A percentile compares a stretch with the other conserved stretches of the same genome.
These are phyloP conservation scores for Prionchulus punctatus DNA, from an alignment of 2,888 invertebrate genomes.

Conservation along the genomic window DNA sequence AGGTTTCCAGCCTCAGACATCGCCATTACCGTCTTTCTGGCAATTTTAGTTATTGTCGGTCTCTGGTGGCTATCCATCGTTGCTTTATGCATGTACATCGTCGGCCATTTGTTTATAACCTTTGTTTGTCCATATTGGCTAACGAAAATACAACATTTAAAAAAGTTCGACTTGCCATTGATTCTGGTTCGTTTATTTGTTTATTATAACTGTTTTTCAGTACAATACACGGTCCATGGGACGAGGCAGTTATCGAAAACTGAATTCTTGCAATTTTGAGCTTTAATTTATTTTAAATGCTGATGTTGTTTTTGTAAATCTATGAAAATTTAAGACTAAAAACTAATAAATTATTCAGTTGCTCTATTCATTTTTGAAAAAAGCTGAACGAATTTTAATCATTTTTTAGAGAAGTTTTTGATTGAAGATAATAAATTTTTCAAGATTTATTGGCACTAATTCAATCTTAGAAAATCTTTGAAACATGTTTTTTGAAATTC, in stretches of 20 bases:
- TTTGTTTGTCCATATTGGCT: slow-evolving; percentile 37
- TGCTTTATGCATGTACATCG: slow-evolving; percentile 26
- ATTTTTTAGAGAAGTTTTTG: no score
- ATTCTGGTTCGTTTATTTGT: slow-evolving; percentile 27
- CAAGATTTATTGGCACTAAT: no score
- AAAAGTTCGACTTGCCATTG: slow-evolving; percentile 33
- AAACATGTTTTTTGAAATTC: no score
- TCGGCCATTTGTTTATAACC: slow-evolving; percentile 33
- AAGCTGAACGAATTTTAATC: no score
- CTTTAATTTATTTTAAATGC: neutral
- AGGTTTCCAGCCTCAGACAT: slow-evolving; percentile 35
- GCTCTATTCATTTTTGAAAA: no score
- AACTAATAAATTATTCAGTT: no score
- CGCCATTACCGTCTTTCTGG: slow-evolving; percentile 32
- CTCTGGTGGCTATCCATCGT: slow-evolving; percentile 24
- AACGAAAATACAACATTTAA: slow-evolving; percentile 35
- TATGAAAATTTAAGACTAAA: no score
- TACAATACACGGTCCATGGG: slow-evolving; percentile 95
- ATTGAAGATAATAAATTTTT: no score
- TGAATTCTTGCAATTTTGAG: no score
- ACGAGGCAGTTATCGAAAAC: slow-evolving; percentile 51
- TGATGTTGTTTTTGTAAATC: neutral
- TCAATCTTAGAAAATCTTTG: no score
- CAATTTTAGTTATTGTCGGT: slow-evolving; percentile 18
- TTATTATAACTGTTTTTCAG: slow-evolving; percentile 44